Percentiles rank a stretch among this genome's conserved stretches.
phyloP scores from a whole-genome alignment of 2,888 invertebrate genomes.

The Brachylomia viminalis region DNA sequence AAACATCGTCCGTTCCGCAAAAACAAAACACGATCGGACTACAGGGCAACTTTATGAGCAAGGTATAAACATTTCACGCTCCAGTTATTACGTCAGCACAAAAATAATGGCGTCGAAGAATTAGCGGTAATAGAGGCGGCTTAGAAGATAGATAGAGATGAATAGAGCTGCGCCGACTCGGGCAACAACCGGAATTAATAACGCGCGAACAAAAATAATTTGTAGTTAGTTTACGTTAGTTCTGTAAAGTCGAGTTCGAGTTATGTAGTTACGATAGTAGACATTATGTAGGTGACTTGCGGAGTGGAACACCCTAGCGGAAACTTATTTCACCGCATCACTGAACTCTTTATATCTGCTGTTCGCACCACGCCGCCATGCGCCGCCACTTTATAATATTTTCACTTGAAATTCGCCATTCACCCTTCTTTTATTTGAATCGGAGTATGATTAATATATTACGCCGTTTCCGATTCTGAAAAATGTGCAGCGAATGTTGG shows the following conservation, averaged over 20 bases:
- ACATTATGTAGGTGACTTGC: conserved; percentile 63
- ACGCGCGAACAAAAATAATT: conserved; percentile 36
- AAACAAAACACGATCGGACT: conserved; percentile 30
- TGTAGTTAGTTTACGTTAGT: conserved; percentile 26
- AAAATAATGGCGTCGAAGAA: conserved; percentile 52
- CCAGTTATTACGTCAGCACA: conserved; percentile 48
- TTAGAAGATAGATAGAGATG: conserved; percentile 53
- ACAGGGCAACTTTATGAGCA: conserved; percentile 9
- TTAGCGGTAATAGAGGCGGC: conserved; percentile 53
- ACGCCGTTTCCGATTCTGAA: conserved; percentile 18
- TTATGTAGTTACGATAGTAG: conserved; percentile 68
- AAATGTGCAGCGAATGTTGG: conserved; percentile 28
- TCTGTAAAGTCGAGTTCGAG: conserved; percentile 61
- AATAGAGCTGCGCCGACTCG: conserved; percentile 27
- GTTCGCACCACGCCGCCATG: conserved; percentile 61
- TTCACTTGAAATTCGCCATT: conserved; percentile 50
- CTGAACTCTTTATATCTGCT: conserved; percentile 74
- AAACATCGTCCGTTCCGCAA: background rate
- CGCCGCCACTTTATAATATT: conserved; percentile 63
- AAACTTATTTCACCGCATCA: conserved; percentile 74
- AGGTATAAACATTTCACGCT: conserved; percentile 34
- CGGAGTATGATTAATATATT: conserved; percentile 46
- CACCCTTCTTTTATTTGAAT: conserved; percentile 46
- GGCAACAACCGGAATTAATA: conserved; percentile 26
- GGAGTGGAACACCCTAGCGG: conserved; percentile 67